Evolutionary conservation across 2,113 vertebrate genomes (phyloP).

Genomic region (Turnix velox): DNA sequence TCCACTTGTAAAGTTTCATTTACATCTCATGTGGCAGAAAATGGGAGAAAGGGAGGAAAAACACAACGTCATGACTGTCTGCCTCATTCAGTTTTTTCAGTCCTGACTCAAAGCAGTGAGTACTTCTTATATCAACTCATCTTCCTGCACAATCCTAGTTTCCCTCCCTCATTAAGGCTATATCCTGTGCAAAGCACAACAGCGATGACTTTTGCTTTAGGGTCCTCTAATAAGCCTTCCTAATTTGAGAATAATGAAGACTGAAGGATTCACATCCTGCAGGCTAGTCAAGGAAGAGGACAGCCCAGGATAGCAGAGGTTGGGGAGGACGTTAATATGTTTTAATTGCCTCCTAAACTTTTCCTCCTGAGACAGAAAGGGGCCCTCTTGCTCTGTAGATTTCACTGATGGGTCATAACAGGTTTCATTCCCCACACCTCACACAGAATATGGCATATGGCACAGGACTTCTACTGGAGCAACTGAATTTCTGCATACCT

Average conservation of each 20-base stretch:
- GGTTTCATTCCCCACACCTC: not conserved
- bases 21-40: not conserved
- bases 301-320: not conserved
- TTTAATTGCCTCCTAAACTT: constrained; percentile 3
- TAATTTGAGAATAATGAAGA: constrained; percentile 25
- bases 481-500: not conserved
- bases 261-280: not conserved
- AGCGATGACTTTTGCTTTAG: not conserved
- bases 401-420: not conserved
- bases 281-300: not conserved
- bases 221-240: not conserved
- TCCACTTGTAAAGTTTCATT: not conserved
- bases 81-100: not conserved
- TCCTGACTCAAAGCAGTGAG: not conserved
- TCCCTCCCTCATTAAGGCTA: not conserved
- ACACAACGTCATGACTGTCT: not conserved
- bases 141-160: not conserved
- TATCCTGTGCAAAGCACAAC: not conserved
- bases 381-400: not conserved
- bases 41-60: not conserved
- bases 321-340: not conserved
- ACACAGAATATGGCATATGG: not conserved
- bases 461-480: not conserved
- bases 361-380: not conserved
- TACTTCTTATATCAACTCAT: not conserved